Base-by-base conservation (phyloP, 2,113 vertebrate species). In the Melierax canorus region DNA sequence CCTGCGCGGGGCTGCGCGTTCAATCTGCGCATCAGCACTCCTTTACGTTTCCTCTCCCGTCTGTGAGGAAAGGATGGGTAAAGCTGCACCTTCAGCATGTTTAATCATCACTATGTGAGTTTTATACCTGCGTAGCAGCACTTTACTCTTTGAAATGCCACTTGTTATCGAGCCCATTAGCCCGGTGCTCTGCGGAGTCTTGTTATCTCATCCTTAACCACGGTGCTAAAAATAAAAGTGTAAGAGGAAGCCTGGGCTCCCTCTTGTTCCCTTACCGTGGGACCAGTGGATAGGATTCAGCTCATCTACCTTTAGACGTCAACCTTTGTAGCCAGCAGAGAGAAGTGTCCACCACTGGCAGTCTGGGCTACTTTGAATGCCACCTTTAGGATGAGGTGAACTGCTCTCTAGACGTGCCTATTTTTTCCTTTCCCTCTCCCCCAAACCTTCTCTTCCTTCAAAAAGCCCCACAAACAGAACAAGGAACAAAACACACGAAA, bases 231-330 rank as follows among this genome's bases (percentile, higher is more conserved):
- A 56, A 26, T 9, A 20, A n/a, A 58, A 78, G 7, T 2, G 11
- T n/a, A 7, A 81, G 32, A 72, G 34, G 16, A 72, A 72, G 4
- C 3, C 36, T 75, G 29, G 20, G 9, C 3, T 84, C 15, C 16
- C 14, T n/a, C 38, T 23, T 59, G 17, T 23, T 64, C 13, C 34
- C 0, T 0, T 32, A 4, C 16, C 1, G 0, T 2, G 7, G 21
- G 11, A 53, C 3, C 12, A 62, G 2, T 13, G 17, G 9, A 2
- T 11, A 17, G 26, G 12, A 48, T 38, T 64, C 29, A 60, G 10
- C 6, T 79, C 30, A 32, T 15, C 30, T 82, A 27, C 26, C 8
- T 51, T 51, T 18, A 45, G 19, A 22, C 15, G 41, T 12, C 60
- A 71, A 10, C 15, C 27, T 64, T 53, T 1, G 1, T 11, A 73